Base-by-base conservation (phyloP, 2,888 invertebrate species). In the Dynastes hyllus region DNA sequence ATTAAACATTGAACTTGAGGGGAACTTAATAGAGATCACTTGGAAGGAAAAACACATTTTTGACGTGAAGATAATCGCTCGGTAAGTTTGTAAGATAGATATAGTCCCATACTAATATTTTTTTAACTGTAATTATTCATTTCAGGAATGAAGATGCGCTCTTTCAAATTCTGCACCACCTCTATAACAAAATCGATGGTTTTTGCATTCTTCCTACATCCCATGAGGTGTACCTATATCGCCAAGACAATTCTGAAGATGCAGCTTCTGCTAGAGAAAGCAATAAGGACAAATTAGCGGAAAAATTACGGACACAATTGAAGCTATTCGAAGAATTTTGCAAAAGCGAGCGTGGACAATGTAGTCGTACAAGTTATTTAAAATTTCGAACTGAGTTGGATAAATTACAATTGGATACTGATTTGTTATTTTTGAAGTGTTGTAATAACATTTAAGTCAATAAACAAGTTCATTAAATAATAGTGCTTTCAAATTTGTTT, bases 111-210 rank as follows among this genome's bases (percentile, higher is more conserved):
- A 16, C 1, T 16, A 16, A 4, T n/a, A 55, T 16, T 55, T n/a
- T n/a, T 55, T 55, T 55, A 55, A 11, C 11, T 45, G 45, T n/a
- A 8, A 55, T 55, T 67, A 67, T 80, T 77, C 76, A 61, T 90
- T 90, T 82, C 87, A 91, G 91, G 80, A 85, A 86, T 22, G 81
- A 87, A 53, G 84, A 87, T 1, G 89, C 89, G 85, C 83, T 90
- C 0, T 61, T 89, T 32, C 85, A 88, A 0, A 83, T 91, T 3
- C 87, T 91, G 27, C 89, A 90, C 81, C 88, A 86, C 80, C 87
- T 91, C 11, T 86, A 90, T 53, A 88, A 90, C 67, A 85, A 84
- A 0, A 84, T 91, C 2, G 89, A 90, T 0, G 82, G 87, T 8
- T 86, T 87, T 4, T 66, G 82, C 5, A 81, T 86, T 73, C 65